A percentile compares a stretch with the other conserved stretches of the same genome.
Conservation (phyloP, 2,888 invertebrate species). For the Mythimna pallens region DNA sequence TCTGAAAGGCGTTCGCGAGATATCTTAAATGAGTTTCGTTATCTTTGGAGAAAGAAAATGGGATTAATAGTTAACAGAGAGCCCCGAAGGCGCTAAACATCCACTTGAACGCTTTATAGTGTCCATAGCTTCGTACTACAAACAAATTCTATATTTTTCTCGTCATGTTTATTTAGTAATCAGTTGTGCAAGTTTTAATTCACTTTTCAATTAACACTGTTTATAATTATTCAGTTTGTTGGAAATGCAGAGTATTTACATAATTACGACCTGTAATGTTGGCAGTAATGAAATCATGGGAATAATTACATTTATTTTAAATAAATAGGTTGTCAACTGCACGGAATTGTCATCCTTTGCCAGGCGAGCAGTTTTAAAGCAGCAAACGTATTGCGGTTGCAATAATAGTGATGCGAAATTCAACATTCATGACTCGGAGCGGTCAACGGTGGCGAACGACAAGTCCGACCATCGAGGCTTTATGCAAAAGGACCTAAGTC, state of each 20-base stretch:
- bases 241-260: slow-evolving; percentile 29
- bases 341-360: slow-evolving; percentile 23
- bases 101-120: slow-evolving; percentile 69
- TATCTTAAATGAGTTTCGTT: slow-evolving; percentile 91
- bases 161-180: slow-evolving; percentile 12
- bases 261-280: slow-evolving; percentile 29
- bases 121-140: background rate
- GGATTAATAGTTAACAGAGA: slow-evolving; percentile 89
- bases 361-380: slow-evolving; percentile 24
- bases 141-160: background rate
- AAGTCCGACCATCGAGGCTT: slow-evolving; percentile 77
- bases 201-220: slow-evolving; percentile 12
- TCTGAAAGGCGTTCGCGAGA: slow-evolving; percentile 87
- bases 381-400: slow-evolving; percentile 32
- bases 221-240: slow-evolving; percentile 16
- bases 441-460: slow-evolving; percentile 65
- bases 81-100: slow-evolving; percentile 81
- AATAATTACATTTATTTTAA: slow-evolving; percentile 21
- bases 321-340: slow-evolving; percentile 25
- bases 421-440: slow-evolving; percentile 62
- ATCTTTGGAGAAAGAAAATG: slow-evolving; percentile 88
- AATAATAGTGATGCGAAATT: slow-evolving; percentile 61
- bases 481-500: slow-evolving; percentile 88
- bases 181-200: background rate
- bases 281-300: slow-evolving; percentile 36